Evolutionary conservation across 2,113 vertebrate genomes (phyloP), one percentile per base, ranked within the genome.

Genomic region (Marcusenius ussheri): DNA sequence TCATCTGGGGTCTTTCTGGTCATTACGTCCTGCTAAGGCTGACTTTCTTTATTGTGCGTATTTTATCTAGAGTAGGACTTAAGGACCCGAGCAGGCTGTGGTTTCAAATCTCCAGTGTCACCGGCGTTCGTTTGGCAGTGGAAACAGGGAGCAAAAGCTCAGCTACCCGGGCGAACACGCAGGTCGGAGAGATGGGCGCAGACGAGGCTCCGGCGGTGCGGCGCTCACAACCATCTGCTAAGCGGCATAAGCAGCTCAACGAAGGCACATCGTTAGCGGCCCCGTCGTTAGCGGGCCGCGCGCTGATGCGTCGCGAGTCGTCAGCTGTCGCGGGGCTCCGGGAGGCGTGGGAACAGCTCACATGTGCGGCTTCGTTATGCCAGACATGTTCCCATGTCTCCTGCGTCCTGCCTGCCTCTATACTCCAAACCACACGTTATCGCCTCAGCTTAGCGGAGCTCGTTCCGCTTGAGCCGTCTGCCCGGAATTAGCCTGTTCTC

Each of bases 361-460:
- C 91, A 90, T 90, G 90, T 90, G 90, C 87, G 90, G 91, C 80
- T 80, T 88, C 70, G 47, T 62, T 85, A 85, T 91, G 93, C 92
- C 91, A 92, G 90, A 90, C 88, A 74, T 53, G 31, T 90, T 91
- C 89, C 90, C 93, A 77, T 90, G 90, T 90, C 89, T 90, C 90
- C 77, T 31, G 42, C n/a, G 46, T 49, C 89, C 88, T 84, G 47
- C 50, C 42, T 89, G 31, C 74, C 88, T 92, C 91, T 89, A 88
- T 90, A 92, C 91, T 86, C 91, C 91, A 86, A 91, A 91, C 90
- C 88, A 90, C 93, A 91, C 85, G 90, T 92, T 92, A 91, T 90
- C 88, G 56, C 91, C 88, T 90, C 91, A 89, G 91, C 91, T 89
- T 88, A 87, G 86, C 86, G 35, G 42, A 56, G 47, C 74, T 15